A percentile compares a stretch with the other conserved stretches of the same genome.
These are phyloP conservation scores for Cranoglanis bouderius DNA, from an alignment of 2,113 vertebrate species.

Conservation along the genomic window DNA sequence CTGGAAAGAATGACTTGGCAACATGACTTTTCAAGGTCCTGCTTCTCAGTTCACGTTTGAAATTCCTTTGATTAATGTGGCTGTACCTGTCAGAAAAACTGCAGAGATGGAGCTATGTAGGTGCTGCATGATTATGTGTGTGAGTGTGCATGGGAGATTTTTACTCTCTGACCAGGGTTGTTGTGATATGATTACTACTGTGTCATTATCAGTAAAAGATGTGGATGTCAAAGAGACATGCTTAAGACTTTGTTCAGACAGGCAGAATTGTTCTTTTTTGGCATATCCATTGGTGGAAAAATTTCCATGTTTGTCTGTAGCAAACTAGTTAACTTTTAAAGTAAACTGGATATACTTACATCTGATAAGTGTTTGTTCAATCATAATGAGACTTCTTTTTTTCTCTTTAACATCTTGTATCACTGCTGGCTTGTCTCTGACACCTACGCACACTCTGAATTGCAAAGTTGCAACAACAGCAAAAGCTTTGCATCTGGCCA, in stretches of 20 bases:
- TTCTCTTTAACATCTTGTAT: not conserved
- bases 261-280: not conserved
- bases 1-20: slow-evolving; percentile 45
- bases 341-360: not conserved
- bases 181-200: not conserved
- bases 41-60: slow-evolving; percentile 17
- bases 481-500: slow-evolving; percentile 7
- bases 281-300: not conserved
- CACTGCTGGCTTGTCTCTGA: not conserved
- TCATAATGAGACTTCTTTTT: not conserved
- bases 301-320: not conserved
- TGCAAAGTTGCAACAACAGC: not conserved
- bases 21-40: slow-evolving; percentile 9
- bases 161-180: not conserved
- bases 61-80: slow-evolving; percentile 22
- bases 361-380: not conserved
- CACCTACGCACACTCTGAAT: not conserved
- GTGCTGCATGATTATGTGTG: not conserved
- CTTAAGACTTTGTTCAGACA: not conserved
- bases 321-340: not conserved
- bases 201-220: not conserved
- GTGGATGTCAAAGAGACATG: not conserved
- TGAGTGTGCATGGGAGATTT: not conserved
- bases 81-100: slow-evolving; percentile 28
- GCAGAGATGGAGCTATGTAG: not conserved